Evolutionary conservation across 2,113 vertebrate genomes (phyloP).

Genomic region (Bubo bubo): DNA sequence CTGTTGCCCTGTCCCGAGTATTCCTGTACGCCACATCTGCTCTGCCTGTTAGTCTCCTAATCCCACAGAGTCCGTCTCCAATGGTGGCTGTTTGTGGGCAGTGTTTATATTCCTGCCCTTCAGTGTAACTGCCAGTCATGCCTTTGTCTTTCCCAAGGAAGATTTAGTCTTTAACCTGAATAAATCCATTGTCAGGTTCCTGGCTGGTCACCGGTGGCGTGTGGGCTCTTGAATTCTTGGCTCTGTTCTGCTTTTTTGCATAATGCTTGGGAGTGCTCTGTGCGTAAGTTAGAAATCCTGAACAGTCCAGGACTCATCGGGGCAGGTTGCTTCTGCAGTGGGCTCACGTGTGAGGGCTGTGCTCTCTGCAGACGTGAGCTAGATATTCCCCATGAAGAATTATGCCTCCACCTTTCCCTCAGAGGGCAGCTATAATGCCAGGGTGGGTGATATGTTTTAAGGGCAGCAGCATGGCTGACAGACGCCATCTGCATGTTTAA

Average conservation of each 20-base stretch:
- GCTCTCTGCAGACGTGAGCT: not conserved
- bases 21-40: not conserved
- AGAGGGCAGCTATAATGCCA: not conserved
- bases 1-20: not conserved
- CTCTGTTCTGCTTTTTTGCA: not conserved
- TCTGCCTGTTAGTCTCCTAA: not conserved
- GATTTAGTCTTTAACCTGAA: not conserved
- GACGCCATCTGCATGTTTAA: not conserved
- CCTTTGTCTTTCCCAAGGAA: not conserved
- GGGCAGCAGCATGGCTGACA: not conserved
- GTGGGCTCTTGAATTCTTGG: not conserved
- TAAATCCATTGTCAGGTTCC: not conserved
- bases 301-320: not conserved
- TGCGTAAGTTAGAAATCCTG: accelerated
- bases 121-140: too few relatives aligned
- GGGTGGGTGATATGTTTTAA: accelerated
- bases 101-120: not conserved
- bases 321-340: not conserved
- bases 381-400: not conserved
- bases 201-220: not conserved
- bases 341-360: accelerated
- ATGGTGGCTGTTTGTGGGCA: not conserved
- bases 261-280: not conserved
- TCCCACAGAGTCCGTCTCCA: not conserved
- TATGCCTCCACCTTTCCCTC: not conserved